phyloP scores from a whole-genome alignment of 2,113 vertebrate genomes.

The Nesogale talazaci region DNA sequence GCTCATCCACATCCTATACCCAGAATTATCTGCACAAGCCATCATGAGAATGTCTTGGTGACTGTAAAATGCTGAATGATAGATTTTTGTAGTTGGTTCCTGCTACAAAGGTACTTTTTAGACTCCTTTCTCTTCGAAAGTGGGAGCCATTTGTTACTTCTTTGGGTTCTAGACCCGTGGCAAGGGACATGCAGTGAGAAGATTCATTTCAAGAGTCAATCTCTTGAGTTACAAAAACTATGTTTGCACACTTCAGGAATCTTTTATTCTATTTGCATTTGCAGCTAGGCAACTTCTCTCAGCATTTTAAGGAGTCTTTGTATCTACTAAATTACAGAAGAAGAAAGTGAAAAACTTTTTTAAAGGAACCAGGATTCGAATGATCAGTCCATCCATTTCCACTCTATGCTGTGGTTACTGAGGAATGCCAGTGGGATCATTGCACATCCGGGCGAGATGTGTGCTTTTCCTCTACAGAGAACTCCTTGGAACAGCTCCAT shows the following conservation, averaged over 20 bases:
- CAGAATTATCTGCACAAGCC: background rate
- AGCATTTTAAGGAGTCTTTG: conserved; percentile 23
- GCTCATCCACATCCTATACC: background rate
- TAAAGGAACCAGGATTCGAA: background rate
- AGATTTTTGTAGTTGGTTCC: conserved; percentile 13
- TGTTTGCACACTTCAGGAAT: conserved; percentile 32
- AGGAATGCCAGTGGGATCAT: background rate
- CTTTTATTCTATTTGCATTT: conserved; percentile 22
- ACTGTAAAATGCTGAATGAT: background rate
- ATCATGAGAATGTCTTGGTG: background rate
- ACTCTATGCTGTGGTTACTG: background rate
- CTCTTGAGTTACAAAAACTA: conserved; percentile 19
- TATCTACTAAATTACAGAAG: background rate
- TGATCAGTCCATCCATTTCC: conserved; percentile 6
- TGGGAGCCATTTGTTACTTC: conserved; percentile 18
- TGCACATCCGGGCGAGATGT: background rate
- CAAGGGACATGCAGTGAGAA: conserved; percentile 1
- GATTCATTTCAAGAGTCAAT: background rate
- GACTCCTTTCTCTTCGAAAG: conserved; percentile 40
- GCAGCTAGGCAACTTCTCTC: background rate
- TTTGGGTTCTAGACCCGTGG: background rate
- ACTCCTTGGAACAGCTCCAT: background rate
- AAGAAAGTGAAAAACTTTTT: background rate
- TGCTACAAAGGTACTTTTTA: conserved; percentile 20
- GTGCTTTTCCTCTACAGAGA: background rate